phyloP scores from a whole-genome alignment of 2,797 vertebrate genomes.

The Eurystomus glaucurus region DNA sequence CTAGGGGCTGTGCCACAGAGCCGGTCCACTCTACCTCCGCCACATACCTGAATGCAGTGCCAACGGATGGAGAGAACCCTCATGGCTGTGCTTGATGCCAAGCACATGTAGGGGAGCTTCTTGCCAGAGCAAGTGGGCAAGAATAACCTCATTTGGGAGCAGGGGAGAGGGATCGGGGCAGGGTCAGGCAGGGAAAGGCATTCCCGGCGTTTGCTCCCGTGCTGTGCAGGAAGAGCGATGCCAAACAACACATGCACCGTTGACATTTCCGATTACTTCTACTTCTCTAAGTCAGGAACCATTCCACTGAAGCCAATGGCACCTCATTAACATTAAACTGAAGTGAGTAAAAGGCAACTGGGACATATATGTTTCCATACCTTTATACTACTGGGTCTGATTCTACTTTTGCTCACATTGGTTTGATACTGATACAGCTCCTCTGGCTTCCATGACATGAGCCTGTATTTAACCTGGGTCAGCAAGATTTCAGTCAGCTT shows the following conservation, averaged over 20 bases:
- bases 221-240: neutral
- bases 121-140: neutral
- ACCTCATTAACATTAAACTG: constrained; percentile 44
- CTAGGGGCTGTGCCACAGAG: rapidly evolving
- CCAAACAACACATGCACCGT: neutral
- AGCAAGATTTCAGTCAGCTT: constrained; percentile 32
- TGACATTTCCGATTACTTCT: constrained; percentile 13
- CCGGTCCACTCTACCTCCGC: rapidly evolving
- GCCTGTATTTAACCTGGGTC: constrained; percentile 29
- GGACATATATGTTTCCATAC: constrained; percentile 40
- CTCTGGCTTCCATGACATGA: constrained; percentile 29
- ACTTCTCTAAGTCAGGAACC: neutral
- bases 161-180: neutral
- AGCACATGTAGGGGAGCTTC: neutral
- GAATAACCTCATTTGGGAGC: neutral
- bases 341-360: constrained; percentile 34
- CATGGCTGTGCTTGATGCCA: neutral
- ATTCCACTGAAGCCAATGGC: neutral
- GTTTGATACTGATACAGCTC: constrained; percentile 44
- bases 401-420: neutral
- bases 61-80: neutral
- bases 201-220: rapidly evolving
- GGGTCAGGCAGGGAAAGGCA: neutral
- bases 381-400: neutral
- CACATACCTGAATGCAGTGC: rapidly evolving